A percentile compares a stretch with the other conserved stretches of the same genome.
These are phyloP conservation scores for Pentalonia nigronervosa DNA, from an alignment of 1,140 invertebrate genomes.

Conservation along the genomic window DNA sequence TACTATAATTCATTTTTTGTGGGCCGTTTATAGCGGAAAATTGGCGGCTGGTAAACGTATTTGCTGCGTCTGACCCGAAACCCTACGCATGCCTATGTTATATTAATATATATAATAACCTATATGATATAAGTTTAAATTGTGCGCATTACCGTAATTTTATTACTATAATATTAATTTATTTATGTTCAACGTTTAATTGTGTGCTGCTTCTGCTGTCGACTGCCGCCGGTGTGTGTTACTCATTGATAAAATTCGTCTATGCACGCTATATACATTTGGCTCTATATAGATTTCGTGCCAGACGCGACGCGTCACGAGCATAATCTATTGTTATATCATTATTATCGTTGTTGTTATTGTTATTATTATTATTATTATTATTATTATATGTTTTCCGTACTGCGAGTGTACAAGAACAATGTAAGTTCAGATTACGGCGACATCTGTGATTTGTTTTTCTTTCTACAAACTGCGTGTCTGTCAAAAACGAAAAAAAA, in stretches of 20 bases:
- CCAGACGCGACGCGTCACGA: conserved; percentile 39
- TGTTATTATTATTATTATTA: background rate
- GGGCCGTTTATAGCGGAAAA: background rate
- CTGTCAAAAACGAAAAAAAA: background rate
- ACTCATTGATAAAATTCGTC: background rate
- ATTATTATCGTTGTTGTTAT: background rate
- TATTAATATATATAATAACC: background rate
- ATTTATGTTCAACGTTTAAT: background rate
- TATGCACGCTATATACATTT: background rate
- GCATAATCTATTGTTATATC: background rate
- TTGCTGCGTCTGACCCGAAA: background rate
- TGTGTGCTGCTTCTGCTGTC: background rate
- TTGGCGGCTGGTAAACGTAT: background rate
- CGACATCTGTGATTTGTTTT: background rate
- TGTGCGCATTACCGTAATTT: background rate
- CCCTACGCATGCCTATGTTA: background rate
- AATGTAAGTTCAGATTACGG: background rate
- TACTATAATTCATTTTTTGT: background rate
- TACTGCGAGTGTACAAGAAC: background rate
- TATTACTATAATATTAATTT: background rate
- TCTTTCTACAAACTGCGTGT: background rate
- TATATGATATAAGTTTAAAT: background rate
- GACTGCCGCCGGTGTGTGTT: background rate
- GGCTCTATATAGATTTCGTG: conserved; percentile 29
- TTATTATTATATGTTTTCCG: background rate